phyloP scores from a whole-genome alignment of 1,140 invertebrate species.

The Heliconius eleuchia region DNA sequence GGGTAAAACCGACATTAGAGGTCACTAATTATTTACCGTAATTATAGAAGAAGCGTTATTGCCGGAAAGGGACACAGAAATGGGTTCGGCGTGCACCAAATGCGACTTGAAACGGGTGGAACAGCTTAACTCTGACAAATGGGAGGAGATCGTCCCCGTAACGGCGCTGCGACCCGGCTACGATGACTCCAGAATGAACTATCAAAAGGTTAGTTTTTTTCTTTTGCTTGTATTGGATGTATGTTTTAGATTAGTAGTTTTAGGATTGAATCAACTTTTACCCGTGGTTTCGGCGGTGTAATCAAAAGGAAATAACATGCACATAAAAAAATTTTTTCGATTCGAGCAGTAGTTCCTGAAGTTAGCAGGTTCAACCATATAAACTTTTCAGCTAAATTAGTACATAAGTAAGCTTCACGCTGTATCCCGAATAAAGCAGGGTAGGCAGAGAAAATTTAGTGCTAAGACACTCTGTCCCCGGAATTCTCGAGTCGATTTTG shows the following conservation, averaged over 20 bases:
- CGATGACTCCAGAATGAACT: slow-evolving; percentile 83
- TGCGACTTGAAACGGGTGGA: slow-evolving; percentile 76
- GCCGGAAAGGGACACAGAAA: slow-evolving; percentile 70
- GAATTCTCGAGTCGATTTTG: no score
- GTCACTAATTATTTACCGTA: slow-evolving; percentile 38
- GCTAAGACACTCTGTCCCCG: no score
- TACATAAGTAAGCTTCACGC: no score
- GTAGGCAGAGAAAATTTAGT: no score
- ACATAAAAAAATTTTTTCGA: no score
- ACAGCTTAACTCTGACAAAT: slow-evolving; percentile 80
- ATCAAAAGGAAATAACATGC: no score
- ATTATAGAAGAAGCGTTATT: slow-evolving; percentile 80
- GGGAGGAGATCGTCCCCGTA: slow-evolving; percentile 83
- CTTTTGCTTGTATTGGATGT: neutral
- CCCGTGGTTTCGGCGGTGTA: no score
- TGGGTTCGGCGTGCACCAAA: slow-evolving; percentile 80
- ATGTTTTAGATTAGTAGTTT: neutral
- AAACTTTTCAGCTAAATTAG: no score
- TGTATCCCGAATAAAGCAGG: no score
- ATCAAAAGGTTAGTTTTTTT: slow-evolving; percentile 69
- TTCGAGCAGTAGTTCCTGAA: no score
- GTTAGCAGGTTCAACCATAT: no score
- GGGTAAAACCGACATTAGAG: slow-evolving; percentile 10
- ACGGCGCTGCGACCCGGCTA: slow-evolving; percentile 82
- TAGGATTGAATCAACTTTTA: neutral